phyloP scores from a whole-genome alignment of 2,113 vertebrate species.

The Vidua macroura region DNA sequence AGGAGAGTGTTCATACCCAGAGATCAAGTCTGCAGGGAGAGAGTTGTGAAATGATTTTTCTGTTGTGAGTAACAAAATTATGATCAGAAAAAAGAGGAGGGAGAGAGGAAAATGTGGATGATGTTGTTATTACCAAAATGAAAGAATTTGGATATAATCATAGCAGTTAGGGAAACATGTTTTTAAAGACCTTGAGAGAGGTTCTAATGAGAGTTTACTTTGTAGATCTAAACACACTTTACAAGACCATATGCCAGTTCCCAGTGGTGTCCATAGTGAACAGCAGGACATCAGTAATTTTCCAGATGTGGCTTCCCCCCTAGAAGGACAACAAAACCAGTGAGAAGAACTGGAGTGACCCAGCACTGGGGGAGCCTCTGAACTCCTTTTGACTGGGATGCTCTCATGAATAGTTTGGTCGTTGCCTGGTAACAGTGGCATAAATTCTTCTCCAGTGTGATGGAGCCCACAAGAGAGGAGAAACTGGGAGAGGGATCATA shows the following conservation, averaged over 20 bases:
- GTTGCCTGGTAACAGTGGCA: not conserved
- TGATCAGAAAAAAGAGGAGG: not conserved
- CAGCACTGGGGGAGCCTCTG: not conserved
- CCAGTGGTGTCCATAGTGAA: not conserved
- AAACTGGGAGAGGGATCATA: not conserved
- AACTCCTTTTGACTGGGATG: not conserved
- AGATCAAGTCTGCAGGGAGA: not conserved
- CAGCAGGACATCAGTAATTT: slow-evolving; percentile 13
- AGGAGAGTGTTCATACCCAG: not conserved
- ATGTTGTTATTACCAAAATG: slow-evolving; percentile 1
- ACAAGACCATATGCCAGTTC: slow-evolving; percentile 6
- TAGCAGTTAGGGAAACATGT: slow-evolving; percentile 7
- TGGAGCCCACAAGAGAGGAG: not conserved
- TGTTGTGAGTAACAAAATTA: not conserved
- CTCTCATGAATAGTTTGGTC: not conserved
- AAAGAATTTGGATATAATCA: not conserved
- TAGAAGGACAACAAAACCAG: not conserved
- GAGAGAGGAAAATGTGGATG: not conserved
- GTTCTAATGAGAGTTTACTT: slow-evolving; percentile 23
- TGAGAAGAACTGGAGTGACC: slow-evolving; percentile 2
- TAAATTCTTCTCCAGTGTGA: not conserved
- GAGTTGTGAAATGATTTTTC: not conserved
- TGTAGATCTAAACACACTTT: slow-evolving; percentile 35
- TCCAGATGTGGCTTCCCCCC: not conserved
- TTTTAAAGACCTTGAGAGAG: slow-evolving; percentile 46